Evolutionary conservation across 2,113 vertebrate species (phyloP).

Genomic region (Tricholaema leucomelas): DNA sequence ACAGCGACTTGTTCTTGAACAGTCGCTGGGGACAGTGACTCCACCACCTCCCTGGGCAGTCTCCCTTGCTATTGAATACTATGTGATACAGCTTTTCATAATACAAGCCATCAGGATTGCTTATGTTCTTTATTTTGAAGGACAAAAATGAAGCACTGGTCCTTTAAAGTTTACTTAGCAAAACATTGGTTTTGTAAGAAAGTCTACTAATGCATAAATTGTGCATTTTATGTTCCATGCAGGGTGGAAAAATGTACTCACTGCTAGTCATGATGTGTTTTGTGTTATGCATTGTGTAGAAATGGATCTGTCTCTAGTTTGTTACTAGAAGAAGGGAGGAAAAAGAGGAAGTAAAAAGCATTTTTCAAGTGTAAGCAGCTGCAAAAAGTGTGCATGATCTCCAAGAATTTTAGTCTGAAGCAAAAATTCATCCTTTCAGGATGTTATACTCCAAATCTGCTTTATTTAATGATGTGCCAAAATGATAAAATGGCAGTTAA

Average conservation of each 20-base stretch:
- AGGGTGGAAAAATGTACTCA: not conserved
- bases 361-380: slow-evolving; percentile 49
- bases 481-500: no score
- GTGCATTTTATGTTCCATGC: not conserved
- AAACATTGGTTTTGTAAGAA: not conserved
- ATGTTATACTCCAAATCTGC: not conserved
- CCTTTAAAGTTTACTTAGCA: not conserved
- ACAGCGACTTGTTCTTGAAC: no score
- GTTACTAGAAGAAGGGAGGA: slow-evolving; percentile 10
- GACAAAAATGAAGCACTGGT: not conserved
- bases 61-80: no score
- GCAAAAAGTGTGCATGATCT: slow-evolving; percentile 8
- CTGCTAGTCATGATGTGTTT: not conserved
- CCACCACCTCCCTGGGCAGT: no score
- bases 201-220: not conserved
- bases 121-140: not conserved
- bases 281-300: slow-evolving; percentile 1
- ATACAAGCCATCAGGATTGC: not conserved
- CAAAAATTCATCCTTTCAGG: slow-evolving; percentile 20
- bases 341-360: not conserved
- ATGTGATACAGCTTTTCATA: no score
- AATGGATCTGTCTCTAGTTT: slow-evolving; percentile 30
- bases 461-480: not conserved
- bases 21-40: no score
- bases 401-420: slow-evolving; percentile 16